phyloP scores from a whole-genome alignment of 2,888 invertebrate genomes.

The Gymnocheta viridis region DNA sequence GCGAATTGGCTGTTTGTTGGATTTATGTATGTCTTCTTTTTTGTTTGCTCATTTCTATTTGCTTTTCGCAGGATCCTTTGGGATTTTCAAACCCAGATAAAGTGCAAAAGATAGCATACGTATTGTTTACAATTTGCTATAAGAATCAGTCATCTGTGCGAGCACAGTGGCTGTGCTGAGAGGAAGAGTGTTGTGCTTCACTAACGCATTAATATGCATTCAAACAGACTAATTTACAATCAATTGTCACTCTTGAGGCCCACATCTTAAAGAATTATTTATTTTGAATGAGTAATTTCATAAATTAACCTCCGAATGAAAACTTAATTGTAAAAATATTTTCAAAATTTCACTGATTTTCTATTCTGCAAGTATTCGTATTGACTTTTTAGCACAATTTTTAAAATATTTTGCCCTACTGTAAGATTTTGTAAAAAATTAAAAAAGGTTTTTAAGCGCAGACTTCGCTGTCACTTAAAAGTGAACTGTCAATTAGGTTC shows the following conservation, averaged over 20 bases:
- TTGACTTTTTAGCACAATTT: too few species aligned
- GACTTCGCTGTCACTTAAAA: slow-evolving; percentile 53
- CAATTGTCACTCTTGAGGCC: too few species aligned
- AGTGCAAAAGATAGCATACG: slow-evolving; percentile 13
- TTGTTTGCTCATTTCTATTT: slow-evolving; percentile 10
- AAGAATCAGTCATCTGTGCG: slow-evolving; percentile 44
- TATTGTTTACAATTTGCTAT: slow-evolving; percentile 9
- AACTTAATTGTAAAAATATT: too few species aligned
- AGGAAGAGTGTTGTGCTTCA: too few species aligned
- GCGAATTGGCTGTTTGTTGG: slow-evolving; percentile 46
- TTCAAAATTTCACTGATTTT: too few species aligned
- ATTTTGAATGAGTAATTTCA: too few species aligned
- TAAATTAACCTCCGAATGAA: too few species aligned
- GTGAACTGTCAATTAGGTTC: slow-evolving; percentile 61
- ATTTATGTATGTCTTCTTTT: slow-evolving; percentile 45
- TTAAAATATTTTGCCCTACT: slow-evolving; percentile 16
- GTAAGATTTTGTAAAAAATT: slow-evolving; percentile 7
- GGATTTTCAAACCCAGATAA: slow-evolving; percentile 34
- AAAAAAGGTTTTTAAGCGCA: slow-evolving; percentile 49
- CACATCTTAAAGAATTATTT: too few species aligned
- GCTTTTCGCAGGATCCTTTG: slow-evolving; percentile 29
- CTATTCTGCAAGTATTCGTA: too few species aligned
- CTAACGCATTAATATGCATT: too few species aligned
- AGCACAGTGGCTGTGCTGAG: slow-evolving; percentile 16
- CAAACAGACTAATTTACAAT: too few species aligned